These are phyloP conservation scores for Euplagia quadripunctaria DNA, from an alignment of 2,888 invertebrate species.

Conservation along the genomic window DNA sequence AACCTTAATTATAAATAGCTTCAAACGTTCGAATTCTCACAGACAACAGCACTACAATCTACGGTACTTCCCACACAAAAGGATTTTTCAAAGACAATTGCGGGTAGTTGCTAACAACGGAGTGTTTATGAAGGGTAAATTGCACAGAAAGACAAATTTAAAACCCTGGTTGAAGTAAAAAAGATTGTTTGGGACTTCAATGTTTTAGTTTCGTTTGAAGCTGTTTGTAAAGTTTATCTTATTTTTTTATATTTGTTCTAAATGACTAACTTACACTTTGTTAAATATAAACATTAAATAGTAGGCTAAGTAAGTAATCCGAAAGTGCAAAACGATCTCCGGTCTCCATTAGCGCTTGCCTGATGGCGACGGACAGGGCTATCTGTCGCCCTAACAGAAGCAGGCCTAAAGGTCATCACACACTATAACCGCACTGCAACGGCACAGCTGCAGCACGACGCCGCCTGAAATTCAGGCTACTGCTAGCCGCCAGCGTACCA, in stretches of 20 bases:
- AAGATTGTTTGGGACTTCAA: slow-evolving; percentile 20
- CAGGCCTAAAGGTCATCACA: too few relatives aligned
- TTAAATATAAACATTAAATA: background rate
- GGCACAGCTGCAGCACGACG: too few relatives aligned
- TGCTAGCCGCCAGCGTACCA: too few relatives aligned
- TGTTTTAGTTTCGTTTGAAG: slow-evolving; percentile 4
- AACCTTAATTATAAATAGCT: slow-evolving; percentile 20
- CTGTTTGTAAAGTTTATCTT: background rate
- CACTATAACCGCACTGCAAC: too few relatives aligned
- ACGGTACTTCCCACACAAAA: slow-evolving; percentile 41
- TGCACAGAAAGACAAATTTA: slow-evolving; percentile 48
- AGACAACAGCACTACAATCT: slow-evolving; percentile 38
- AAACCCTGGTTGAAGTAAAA: slow-evolving; percentile 35
- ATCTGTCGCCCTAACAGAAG: too few relatives aligned
- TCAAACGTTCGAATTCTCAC: slow-evolving; percentile 45
- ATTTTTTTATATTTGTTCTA: background rate
- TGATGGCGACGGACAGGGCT: too few relatives aligned
- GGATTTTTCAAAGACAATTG: slow-evolving; percentile 51
- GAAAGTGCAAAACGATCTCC: too few relatives aligned
- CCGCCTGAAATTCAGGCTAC: too few relatives aligned
- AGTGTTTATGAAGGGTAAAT: slow-evolving; percentile 50
- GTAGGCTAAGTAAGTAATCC: background rate
- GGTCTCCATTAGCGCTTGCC: too few relatives aligned
- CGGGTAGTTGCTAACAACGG: slow-evolving; percentile 44
- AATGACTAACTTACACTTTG: background rate